phyloP scores from a whole-genome alignment of 2,113 vertebrate species.

The Crotalus horridus region DNA sequence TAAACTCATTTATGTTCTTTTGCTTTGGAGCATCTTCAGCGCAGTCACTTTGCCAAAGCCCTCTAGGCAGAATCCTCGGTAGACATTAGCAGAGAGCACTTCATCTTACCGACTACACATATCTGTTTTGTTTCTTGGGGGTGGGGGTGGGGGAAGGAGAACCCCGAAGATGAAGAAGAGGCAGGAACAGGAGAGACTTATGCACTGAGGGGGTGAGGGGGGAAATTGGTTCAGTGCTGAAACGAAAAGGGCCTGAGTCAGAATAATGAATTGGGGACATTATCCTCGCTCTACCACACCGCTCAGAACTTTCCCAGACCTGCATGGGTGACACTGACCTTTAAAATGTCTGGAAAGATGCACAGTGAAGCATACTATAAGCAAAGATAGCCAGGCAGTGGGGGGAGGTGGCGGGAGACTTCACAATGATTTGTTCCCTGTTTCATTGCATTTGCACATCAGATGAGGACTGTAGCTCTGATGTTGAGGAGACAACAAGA shows the following conservation, averaged over 20 bases:
- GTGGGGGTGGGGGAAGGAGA: background rate
- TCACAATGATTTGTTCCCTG: background rate
- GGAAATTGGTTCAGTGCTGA: background rate
- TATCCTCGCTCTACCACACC: conserved; percentile 9
- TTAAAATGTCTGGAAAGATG: conserved; percentile 26
- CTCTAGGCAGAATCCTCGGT: conserved; percentile 12
- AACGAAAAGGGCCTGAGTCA: conserved; percentile 22
- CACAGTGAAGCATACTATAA: conserved; percentile 6
- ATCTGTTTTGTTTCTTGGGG: conserved; percentile 2
- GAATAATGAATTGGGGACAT: conserved; percentile 26
- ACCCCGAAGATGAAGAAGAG: background rate
- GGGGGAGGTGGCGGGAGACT: background rate
- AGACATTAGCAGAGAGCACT: conserved; percentile 17
- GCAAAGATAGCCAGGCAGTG: background rate
- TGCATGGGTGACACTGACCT: conserved; percentile 30
- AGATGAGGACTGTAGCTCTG: background rate
- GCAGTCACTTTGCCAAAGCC: conserved; percentile 1
- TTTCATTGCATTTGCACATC: conserved; percentile 1
- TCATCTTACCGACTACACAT: background rate
- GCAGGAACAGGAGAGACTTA: background rate
- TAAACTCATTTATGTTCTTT: conserved; percentile 6
- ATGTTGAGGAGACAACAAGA: background rate
- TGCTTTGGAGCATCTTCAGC: conserved; percentile 3
- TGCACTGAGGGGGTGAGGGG: background rate
- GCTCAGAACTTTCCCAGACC: conserved; percentile 23